Evolutionary conservation across 1,140 invertebrate genomes (phyloP), one percentile per base, ranked within the genome.

Genomic region (Anastrepha ludens): DNA sequence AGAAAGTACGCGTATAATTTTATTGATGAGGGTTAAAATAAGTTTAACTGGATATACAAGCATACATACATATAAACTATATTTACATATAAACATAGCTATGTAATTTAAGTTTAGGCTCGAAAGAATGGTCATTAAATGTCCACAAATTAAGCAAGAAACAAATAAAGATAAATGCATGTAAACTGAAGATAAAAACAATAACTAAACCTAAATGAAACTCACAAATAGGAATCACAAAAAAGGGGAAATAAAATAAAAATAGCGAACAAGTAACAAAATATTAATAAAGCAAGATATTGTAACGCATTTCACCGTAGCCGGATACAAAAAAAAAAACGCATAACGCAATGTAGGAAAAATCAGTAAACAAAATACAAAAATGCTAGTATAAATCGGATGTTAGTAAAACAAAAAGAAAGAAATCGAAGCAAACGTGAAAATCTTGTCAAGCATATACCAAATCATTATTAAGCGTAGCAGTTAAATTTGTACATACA

Each of bases 401-500:
- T 50, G 70, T 47, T 47, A 20, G 39, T 1, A 41, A 41, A 70
- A 15, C 5, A 47, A 55, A 81, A 81, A 55, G 15, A 55, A 55
- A 81, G 44, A 55, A 81, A 29, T 9, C 74, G 74, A 55, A 81
- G 9, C 44, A 58, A 70, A 81, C n/a, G 74, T 81, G 47, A 55
- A 58, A 55, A 81, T 81, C 74, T 81, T 81, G 74, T 81, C 74
- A 81, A 81, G 74, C 74, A 81, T 55, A 81, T 81, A 81, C 74
- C 44, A 81, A 81, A 55, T 81, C 74, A 81, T 55, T 81, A 81
- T 81, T 81, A 81, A 81, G 74, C 47, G 47, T 81, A 81, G 74
- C 74, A 8, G n/a, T 81, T 81, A 81, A 81, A 81, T 55, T 81
- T 81, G 74, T 81, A 81, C 44, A 81, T 81, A 81, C n/a, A 47